These are phyloP conservation scores for Cerastis leucographa DNA, from an alignment of 2,888 invertebrate species.

Conservation along the genomic window DNA sequence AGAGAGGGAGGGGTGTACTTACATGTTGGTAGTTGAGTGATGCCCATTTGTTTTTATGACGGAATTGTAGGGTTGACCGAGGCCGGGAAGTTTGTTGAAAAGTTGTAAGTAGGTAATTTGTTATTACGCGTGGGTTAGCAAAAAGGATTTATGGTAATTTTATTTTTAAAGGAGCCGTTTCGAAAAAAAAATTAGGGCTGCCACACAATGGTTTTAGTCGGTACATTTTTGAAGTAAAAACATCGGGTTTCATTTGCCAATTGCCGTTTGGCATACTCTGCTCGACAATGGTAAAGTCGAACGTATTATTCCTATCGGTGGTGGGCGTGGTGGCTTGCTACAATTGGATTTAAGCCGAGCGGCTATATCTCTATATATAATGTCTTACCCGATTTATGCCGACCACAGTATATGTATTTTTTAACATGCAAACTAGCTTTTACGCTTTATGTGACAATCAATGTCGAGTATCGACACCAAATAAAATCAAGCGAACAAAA, in stretches of 20 bases:
- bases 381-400: neutral
- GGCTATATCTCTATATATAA: neutral
- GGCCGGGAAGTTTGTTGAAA: slow-evolving; percentile 23
- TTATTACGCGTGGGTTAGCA: neutral
- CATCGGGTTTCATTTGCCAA: neutral
- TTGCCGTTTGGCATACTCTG: neutral
- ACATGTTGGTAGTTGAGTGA: slow-evolving; percentile 31
- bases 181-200: neutral
- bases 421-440: neutral
- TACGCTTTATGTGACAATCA: neutral
- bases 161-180: neutral
- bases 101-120: slow-evolving; percentile 24
- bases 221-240: neutral
- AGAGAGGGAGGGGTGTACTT: neutral
- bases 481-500: neutral
- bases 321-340: too few relatives aligned
- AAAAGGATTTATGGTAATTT: neutral
- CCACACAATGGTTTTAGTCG: neutral
- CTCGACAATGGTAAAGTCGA: neutral
- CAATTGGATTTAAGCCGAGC: neutral
- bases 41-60: slow-evolving; percentile 44
- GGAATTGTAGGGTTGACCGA: slow-evolving; percentile 11
- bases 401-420: neutral
- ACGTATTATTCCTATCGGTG: too few relatives aligned
- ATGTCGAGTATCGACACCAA: neutral